Conservation (phyloP, 2,888 invertebrate genomes). For the Chrysotoxum bicinctum region DNA sequence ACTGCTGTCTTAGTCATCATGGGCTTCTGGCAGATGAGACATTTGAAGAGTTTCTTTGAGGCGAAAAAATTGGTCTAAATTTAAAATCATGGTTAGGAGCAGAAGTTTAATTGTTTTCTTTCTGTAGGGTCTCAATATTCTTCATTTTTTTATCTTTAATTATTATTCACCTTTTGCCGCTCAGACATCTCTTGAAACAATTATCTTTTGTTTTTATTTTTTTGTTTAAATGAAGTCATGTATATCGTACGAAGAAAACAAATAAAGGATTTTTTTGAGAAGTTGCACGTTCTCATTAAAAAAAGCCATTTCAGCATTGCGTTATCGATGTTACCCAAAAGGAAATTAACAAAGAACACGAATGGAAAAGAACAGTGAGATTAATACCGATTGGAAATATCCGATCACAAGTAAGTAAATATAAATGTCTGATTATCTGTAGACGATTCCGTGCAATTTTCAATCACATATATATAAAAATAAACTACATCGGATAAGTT, state of each 20-base stretch:
- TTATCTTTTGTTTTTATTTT: background rate
- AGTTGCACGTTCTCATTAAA: background rate
- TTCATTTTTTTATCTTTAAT: conserved; percentile 11
- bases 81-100: background rate
- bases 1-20: conserved; percentile 94
- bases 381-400: background rate
- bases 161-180: conserved; percentile 7
- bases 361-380: too few species aligned
- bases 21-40: conserved; percentile 99
- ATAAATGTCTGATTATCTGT: background rate
- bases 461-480: too few species aligned
- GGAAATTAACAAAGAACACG: too few species aligned
- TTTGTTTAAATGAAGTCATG: conserved; percentile 10
- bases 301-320: background rate
- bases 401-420: background rate
- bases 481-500: too few species aligned
- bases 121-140: conserved; percentile 13
- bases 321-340: background rate
- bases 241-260: conserved; percentile 44
- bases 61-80: conserved; percentile 97
- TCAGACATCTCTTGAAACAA: background rate
- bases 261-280: conserved; percentile 54
- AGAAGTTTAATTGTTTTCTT: conserved; percentile 20
- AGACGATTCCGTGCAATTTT: background rate
- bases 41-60: conserved; percentile 99